Percentiles rank a stretch among this genome's conserved stretches.
Conservation (phyloP, 2,113 vertebrate species). For the Talpa occidentalis region DNA sequence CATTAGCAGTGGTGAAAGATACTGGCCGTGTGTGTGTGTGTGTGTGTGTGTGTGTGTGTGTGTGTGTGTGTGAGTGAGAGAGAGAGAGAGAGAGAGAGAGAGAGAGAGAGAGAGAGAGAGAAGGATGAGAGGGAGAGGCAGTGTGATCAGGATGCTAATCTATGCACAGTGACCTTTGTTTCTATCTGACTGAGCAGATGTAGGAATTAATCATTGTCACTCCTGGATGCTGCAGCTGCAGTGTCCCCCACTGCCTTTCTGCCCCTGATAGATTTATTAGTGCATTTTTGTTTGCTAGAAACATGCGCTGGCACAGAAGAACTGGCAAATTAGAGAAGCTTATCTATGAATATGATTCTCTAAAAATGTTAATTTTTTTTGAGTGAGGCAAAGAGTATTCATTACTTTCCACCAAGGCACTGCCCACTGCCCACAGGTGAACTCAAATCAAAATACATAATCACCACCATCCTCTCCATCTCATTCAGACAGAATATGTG, state of each 20-base stretch:
- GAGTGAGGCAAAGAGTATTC: not conserved
- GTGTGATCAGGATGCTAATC: slow-evolving; percentile 65
- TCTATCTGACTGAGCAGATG: slow-evolving; percentile 79
- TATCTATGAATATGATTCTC: slow-evolving; percentile 48
- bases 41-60: not conserved
- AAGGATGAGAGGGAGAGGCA: too few species aligned
- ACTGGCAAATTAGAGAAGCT: slow-evolving; percentile 43
- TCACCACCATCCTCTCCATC: not conserved
- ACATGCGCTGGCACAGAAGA: slow-evolving; percentile 61
- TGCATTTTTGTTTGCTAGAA: slow-evolving; percentile 60
- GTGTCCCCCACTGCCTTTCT: slow-evolving; percentile 68
- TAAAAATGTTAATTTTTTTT: not conserved
- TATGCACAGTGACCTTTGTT: slow-evolving; percentile 80
- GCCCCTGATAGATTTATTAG: slow-evolving; percentile 71
- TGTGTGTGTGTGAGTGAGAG: not conserved
- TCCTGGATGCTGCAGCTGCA: slow-evolving; percentile 57
- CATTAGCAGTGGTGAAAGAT: not conserved
- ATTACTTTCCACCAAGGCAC: not conserved
- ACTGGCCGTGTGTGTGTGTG: not conserved
- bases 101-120: not conserved
- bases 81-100: not conserved
- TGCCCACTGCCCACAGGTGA: not conserved
- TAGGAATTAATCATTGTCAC: slow-evolving; percentile 81
- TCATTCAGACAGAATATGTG: not conserved
- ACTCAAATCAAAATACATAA: not conserved